Conservation (phyloP, 2,797 vertebrate genomes). For the Macroramphosus scolopax region DNA sequence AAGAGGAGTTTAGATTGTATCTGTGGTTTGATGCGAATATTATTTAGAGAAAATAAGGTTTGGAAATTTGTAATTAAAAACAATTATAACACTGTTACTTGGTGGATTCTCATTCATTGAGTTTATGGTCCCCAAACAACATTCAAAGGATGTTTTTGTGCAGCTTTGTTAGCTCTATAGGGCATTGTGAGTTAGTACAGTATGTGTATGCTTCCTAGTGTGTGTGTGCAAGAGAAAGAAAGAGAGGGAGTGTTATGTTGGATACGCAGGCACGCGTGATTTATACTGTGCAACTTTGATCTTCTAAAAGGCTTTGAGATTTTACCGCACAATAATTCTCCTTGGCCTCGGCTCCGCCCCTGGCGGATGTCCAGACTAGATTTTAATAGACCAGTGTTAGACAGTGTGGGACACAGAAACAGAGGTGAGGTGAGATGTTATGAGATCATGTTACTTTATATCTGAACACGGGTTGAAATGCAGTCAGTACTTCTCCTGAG, state of each 20-base stretch:
- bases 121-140: constrained; percentile 11
- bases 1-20: too few relatives aligned
- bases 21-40: too few relatives aligned
- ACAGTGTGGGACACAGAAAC: constrained; percentile 35
- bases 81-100: too few relatives aligned
- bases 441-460: constrained; percentile 32
- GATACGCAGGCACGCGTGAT: constrained; percentile 70
- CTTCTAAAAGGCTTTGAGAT: constrained; percentile 76
- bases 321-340: constrained; percentile 78
- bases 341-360: constrained; percentile 59
- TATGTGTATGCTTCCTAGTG: not conserved
- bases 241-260: constrained; percentile 34
- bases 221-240: constrained; percentile 21
- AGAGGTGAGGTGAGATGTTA: constrained; percentile 20
- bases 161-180: constrained; percentile 30
- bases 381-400: constrained; percentile 69
- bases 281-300: constrained; percentile 77
- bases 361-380: constrained; percentile 66
- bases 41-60: too few relatives aligned
- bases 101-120: too few relatives aligned
- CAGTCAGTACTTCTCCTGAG: constrained; percentile 3
- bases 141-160: constrained; percentile 23
- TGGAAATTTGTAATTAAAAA: too few relatives aligned
- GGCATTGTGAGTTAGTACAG: constrained; percentile 27
- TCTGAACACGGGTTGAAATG: constrained; percentile 26